Conservation (phyloP, 2,113 vertebrate genomes). For the Cololabis saira region DNA sequence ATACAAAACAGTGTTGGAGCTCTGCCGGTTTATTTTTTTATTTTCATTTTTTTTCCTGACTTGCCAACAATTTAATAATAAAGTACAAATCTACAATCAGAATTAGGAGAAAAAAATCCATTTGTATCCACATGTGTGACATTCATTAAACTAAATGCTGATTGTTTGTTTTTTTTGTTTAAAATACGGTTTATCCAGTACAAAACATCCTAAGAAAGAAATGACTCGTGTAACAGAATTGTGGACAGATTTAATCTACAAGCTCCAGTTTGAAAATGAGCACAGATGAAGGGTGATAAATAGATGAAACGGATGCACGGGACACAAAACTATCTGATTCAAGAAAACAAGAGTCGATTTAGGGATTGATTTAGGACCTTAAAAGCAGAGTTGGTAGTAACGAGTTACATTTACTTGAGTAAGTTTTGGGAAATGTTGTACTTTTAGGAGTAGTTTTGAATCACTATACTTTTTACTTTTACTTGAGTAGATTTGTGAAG, state of each 20-base stretch:
- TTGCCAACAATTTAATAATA: constrained; percentile 57
- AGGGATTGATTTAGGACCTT: constrained; percentile 3
- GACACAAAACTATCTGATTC: neutral
- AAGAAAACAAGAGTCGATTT: neutral
- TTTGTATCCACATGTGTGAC: constrained; percentile 1
- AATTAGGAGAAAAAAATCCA: constrained; percentile 28
- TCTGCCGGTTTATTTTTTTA: too few species aligned
- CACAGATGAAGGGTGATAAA: neutral
- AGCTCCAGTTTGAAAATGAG: constrained; percentile 32
- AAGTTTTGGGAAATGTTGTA: too few species aligned
- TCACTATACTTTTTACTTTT: too few species aligned
- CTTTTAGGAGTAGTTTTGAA: too few species aligned
- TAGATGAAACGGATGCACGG: neutral
- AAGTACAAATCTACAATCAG: constrained; percentile 38
- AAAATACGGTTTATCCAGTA: constrained; percentile 7
- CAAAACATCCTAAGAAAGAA: constrained; percentile 9
- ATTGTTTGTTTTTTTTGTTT: neutral
- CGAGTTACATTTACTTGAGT: too few species aligned
- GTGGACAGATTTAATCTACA: neutral
- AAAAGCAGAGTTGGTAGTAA: too few species aligned
- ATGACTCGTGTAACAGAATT: constrained; percentile 5
- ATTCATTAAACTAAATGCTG: neutral
- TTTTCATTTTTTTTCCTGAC: too few species aligned
- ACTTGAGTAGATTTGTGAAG: too few species aligned
- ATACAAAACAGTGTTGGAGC: neutral